Base-by-base conservation (phyloP, 2,888 invertebrate species). In the Drosophila dives region DNA sequence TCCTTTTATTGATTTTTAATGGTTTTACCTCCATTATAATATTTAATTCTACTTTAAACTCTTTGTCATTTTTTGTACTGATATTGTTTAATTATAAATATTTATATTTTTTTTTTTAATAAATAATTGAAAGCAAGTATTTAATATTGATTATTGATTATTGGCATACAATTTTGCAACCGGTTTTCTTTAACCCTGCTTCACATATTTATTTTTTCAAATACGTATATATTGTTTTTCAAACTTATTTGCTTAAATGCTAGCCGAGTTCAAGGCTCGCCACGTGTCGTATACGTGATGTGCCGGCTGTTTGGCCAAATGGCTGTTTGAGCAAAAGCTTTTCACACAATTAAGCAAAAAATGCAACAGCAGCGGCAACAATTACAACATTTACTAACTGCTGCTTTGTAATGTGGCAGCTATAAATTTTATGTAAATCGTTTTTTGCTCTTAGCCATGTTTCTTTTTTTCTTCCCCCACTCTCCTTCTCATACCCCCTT, bases 351-450 rank as follows among this genome's bases (percentile, higher is more conserved):
- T 85, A 86, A 88, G 73, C 86, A 72, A 71, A 77, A 74, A 71
- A 40, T 63, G 49, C 64, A 60, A 32, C 59, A 34, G 29, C 45
- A 60, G 20, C 45, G 53, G 20, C 62, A 63, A 51, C 59, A 69
- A 50, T 66, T 66, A 36, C 60, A 70, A 51, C 83, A 90, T 81
- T 89, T 77, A 75, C 89, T 80, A 90, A 32, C 40, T 56, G 77
- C 90, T 88, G 73, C 80, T 72, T 80, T 78, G 89, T 86, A 86
- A 90, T 86, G 89, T 90, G 86, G 89, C 86, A 90, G 90, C 90
- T 76, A 86, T 90, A 86, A 88, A 89, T 86, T 90, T 79, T 86
- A 90, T 90, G 84, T 89, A 86, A 86, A 86, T 89, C 90, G 81
- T 79, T 73, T 73, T 82, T 80, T 80, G 73, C 72, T 82, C 67